These are phyloP conservation scores for Archaeoteleia sp. DNA, from an alignment of 2,888 invertebrate species.

Conservation along the genomic window DNA sequence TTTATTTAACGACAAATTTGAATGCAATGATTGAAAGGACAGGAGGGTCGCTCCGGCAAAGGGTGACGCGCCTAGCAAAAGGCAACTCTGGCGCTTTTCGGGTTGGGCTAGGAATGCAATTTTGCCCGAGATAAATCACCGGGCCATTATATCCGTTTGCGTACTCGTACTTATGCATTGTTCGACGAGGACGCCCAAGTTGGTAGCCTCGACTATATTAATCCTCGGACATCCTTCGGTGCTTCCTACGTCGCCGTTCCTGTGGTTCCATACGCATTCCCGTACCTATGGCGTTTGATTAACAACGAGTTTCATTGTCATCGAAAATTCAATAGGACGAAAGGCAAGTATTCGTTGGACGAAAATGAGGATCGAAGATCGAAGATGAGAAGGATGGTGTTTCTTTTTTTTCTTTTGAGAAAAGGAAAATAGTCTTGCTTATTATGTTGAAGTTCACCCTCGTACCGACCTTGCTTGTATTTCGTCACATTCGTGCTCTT, in stretches of 20 bases:
- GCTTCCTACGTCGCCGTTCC: slow-evolving; percentile 35
- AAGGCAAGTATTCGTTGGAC: no score
- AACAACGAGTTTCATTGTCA: slow-evolving; percentile 33
- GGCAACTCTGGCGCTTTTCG: background rate
- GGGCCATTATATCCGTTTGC: slow-evolving; percentile 49
- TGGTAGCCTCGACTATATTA: slow-evolving; percentile 67
- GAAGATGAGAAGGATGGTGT: no score
- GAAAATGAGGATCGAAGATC: slow-evolving; percentile 12
- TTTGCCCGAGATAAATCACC: slow-evolving; percentile 64
- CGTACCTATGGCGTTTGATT: slow-evolving; percentile 20
- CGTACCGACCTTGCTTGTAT: slow-evolving; percentile 34
- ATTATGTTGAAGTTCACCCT: slow-evolving; percentile 43
- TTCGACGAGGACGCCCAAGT: slow-evolving; percentile 48
- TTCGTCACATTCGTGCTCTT: slow-evolving; percentile 28
- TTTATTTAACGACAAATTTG: slow-evolving; percentile 17
- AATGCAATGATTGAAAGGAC: slow-evolving; percentile 21
- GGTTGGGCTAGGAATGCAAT: slow-evolving; percentile 62
- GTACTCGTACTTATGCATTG: slow-evolving; percentile 40
- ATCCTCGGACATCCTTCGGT: slow-evolving; percentile 63
- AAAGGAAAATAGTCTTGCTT: slow-evolving; percentile 54
- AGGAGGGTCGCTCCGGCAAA: slow-evolving; percentile 13
- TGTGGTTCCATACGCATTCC: slow-evolving; percentile 25
- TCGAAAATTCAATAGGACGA: slow-evolving; percentile 17
- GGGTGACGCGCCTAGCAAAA: slow-evolving; percentile 35
- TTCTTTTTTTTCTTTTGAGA: slow-evolving; percentile 1